Base-by-base conservation (phyloP, 2,888 invertebrate species). In the Ferrisia virgata region DNA sequence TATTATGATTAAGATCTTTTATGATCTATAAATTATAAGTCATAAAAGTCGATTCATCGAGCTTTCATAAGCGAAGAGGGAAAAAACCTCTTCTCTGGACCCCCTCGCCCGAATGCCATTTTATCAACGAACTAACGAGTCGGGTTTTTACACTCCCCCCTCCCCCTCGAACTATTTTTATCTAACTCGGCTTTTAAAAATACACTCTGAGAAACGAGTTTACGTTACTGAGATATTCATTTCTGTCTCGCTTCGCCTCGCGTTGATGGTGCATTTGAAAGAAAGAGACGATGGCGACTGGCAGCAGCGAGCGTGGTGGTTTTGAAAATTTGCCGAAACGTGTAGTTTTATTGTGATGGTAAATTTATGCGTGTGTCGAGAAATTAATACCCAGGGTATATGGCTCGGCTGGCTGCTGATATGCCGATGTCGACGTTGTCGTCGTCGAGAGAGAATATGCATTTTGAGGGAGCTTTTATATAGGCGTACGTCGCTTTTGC, bases 1-100 rank as follows among this genome's bases (percentile, higher is more conserved):
- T 72, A 72, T 72, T 72, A 72, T 72, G 72, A 72, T 72, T 72
- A 72, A 72, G 72, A 72, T 72, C 72, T 72, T 72, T 72, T 72
- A 72, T 33, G 72, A 72, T 31, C 72, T 72, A 72, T 72, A 72
- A 72, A 72, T 72, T 72, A 72, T 31, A 33, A 25, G 33, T 72
- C 72, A 33, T 72, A 72, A 72, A 72, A 33, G 72, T 72, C 72
- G 72, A 72, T 72, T 72, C 72, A 33, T 72, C 72, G 72, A 33
- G 33, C 25, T 64, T 64, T 64, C 25, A 36, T 72, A 33, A 72
- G 72, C 58, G 58, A 64, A 47, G 18, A 53, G 53, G 18, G 13
- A 43, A 53, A 53, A 13, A 28, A 22, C 58, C 58, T 64, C 25
- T 18, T 8, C 8, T n/a, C 2, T n/a, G 53, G 18, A 53, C 53